phyloP scores from a whole-genome alignment of 2,888 invertebrate genomes.

The Drosophila antonietae region DNA sequence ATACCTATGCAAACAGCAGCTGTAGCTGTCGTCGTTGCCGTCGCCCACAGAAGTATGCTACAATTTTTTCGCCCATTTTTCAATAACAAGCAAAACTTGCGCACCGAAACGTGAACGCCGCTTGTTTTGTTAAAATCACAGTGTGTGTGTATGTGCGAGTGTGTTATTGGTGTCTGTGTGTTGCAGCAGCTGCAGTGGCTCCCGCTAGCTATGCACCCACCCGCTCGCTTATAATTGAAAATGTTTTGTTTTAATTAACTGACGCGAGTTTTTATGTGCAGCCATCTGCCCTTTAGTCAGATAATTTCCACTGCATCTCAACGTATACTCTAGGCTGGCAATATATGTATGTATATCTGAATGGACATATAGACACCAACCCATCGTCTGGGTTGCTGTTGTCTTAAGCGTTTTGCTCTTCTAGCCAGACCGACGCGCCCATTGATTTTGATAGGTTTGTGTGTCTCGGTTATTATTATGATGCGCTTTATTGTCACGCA shows the following conservation, averaged over 20 bases:
- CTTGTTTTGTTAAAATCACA: constrained; percentile 42
- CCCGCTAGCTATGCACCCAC: constrained; percentile 19
- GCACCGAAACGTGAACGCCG: constrained; percentile 51
- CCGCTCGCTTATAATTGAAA: constrained; percentile 74
- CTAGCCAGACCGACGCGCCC: constrained; percentile 28
- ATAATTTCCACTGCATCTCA: neutral
- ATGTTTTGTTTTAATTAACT: constrained; percentile 83
- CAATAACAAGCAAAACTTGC: constrained; percentile 58
- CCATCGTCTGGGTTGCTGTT: neutral
- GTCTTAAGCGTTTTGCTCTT: constrained; percentile 22
- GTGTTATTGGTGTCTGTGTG: constrained; percentile 28
- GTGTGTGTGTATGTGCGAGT: neutral
- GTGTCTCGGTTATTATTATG: constrained; percentile 61
- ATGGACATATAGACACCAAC: neutral
- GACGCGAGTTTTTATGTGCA: constrained; percentile 57
- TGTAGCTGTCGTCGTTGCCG: constrained; percentile 31
- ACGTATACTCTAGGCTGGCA: constrained; percentile 5
- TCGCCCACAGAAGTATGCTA: constrained; percentile 66
- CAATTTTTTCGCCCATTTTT: constrained; percentile 38
- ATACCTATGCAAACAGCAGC: constrained; percentile 53
- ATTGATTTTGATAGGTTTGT: constrained; percentile 60
- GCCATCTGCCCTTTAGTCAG: constrained; percentile 20
- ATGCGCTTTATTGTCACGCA: constrained; percentile 76
- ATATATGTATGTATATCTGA: constrained; percentile 5
- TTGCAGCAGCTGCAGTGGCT: constrained; percentile 16